Conservation (phyloP, 2,797 vertebrate genomes). For the Tadarida brasiliensis region DNA sequence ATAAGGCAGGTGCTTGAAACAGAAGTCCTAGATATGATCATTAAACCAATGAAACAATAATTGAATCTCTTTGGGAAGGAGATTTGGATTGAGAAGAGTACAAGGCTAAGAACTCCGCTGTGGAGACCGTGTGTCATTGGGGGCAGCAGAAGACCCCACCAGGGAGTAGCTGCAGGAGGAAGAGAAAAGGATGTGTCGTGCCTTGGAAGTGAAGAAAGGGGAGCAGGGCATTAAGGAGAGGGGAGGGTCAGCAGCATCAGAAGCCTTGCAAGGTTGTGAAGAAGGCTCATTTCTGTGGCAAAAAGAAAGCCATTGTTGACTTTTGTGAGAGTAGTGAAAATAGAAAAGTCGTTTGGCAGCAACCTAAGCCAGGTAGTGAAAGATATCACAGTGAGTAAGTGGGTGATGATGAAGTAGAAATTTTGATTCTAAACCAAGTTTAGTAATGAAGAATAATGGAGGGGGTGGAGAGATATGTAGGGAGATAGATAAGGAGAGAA, state of each 20-base stretch:
- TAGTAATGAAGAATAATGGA: neutral
- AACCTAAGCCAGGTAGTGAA: neutral
- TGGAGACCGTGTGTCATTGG: neutral
- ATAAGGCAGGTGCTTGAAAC: neutral
- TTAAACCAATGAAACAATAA: neutral
- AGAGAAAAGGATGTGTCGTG: fast-evolving
- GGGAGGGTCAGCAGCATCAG: fast-evolving
- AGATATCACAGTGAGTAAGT: neutral
- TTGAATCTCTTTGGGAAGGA: neutral
- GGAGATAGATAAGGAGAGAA: neutral
- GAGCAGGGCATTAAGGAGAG: fast-evolving
- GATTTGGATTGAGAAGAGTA: neutral
- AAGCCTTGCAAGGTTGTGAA: neutral
- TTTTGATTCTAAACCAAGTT: neutral
- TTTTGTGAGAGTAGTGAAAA: neutral
- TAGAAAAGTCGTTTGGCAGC: neutral
- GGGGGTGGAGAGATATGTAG: too few relatives aligned
- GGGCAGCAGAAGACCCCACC: neutral
- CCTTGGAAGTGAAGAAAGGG: too few relatives aligned
- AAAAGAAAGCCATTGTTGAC: neutral
- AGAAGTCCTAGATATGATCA: neutral
- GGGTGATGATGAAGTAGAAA: neutral
- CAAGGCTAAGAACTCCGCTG: neutral
- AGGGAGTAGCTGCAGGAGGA: neutral
- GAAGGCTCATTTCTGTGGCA: neutral